Percentiles rank a stretch among this genome's conserved stretches.
These are phyloP conservation scores for Megastigmus dorsalis DNA, from an alignment of 2,888 invertebrate species.

Conservation along the genomic window DNA sequence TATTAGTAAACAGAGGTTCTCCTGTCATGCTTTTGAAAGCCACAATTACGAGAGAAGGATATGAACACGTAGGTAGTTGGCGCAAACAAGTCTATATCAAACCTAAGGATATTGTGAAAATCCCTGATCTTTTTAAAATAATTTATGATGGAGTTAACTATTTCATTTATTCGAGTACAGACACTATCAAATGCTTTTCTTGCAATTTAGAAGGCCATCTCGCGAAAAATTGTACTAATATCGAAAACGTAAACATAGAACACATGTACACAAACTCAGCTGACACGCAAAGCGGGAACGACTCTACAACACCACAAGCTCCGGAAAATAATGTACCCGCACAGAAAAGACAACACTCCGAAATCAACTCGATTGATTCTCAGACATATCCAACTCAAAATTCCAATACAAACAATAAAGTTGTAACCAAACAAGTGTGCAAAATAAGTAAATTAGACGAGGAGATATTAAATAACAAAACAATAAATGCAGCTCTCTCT, in stretches of 20 bases:
- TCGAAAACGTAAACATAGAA: neutral
- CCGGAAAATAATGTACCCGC: neutral
- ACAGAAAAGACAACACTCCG: neutral
- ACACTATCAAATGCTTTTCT: neutral
- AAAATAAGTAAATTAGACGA: no score
- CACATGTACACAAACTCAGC: neutral
- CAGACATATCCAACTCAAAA: neutral
- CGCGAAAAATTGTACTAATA: neutral
- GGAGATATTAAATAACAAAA: no score
- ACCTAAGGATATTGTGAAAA: neutral
- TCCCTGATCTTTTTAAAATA: neutral
- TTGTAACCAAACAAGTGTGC: no score
- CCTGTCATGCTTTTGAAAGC: neutral
- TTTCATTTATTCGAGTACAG: neutral
- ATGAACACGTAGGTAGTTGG: neutral
- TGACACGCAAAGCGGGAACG: neutral
- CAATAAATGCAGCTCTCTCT: no score
- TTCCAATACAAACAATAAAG: neutral
- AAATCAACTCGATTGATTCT: neutral
- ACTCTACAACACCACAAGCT: no score
- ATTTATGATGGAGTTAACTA: neutral
- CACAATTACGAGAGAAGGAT: neutral
- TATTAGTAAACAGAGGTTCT: neutral
- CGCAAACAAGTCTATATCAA: neutral
- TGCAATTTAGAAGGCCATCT: slow-evolving; percentile 2